A percentile compares a stretch with the other conserved stretches of the same genome.
These are phyloP conservation scores for Perizoma flavofasciatum DNA, from an alignment of 2,888 invertebrate genomes.

Conservation along the genomic window DNA sequence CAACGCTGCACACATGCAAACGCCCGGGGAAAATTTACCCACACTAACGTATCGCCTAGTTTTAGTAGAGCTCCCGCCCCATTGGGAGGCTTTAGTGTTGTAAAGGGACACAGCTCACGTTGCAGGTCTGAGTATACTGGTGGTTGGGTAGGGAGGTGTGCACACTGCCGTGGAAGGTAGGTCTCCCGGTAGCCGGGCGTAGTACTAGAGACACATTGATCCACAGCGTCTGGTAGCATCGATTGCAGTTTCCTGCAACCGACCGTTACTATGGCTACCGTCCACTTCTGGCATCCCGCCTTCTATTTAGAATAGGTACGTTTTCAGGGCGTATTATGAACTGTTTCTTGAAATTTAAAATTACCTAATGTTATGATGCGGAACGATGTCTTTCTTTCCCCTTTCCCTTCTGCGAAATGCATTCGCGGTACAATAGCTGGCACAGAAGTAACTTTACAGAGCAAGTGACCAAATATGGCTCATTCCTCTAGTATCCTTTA, in stretches of 20 bases:
- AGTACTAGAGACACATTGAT: conserved; percentile 85
- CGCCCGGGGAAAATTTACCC: conserved; percentile 67
- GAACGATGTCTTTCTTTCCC: background rate
- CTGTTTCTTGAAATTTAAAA: conserved; percentile 2
- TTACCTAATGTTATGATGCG: background rate
- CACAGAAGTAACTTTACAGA: no score
- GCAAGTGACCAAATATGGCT: no score
- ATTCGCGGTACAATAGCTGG: no score
- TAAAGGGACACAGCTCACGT: conserved; percentile 41
- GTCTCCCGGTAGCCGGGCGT: conserved; percentile 78
- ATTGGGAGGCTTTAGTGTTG: conserved; percentile 35
- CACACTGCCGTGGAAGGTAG: conserved; percentile 62
- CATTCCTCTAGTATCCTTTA: no score
- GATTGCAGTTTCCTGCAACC: conserved; percentile 84
- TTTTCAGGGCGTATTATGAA: conserved; percentile 9
- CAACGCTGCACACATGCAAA: conserved; percentile 56
- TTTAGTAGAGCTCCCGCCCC: conserved; percentile 53
- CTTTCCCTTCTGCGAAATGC: no score
- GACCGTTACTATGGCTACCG: conserved; percentile 71
- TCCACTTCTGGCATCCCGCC: conserved; percentile 55
- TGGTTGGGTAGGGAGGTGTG: conserved; percentile 40
- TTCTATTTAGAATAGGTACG: conserved; percentile 48
- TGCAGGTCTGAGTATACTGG: conserved; percentile 53
- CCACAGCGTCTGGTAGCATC: conserved; percentile 83
- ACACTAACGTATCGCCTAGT: conserved; percentile 51